These are phyloP conservation scores for Drosophila kohkoa DNA, from an alignment of 1,140 invertebrate genomes.

Conservation along the genomic window DNA sequence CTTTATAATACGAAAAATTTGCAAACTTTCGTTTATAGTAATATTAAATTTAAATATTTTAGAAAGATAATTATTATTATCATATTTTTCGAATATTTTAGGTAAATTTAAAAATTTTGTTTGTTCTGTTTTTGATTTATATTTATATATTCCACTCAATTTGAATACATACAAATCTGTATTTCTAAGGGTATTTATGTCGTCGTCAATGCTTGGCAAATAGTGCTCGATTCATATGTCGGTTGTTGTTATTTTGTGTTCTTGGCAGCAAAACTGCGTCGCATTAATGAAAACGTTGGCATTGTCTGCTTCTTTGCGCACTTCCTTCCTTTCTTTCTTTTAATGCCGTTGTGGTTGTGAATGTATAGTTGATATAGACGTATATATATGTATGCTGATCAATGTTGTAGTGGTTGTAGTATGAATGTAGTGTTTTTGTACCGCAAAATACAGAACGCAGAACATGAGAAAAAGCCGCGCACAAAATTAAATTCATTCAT, in stretches of 20 bases:
- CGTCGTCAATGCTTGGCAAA: slow-evolving; percentile 4
- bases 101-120: too few relatives aligned
- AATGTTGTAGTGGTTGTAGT: neutral
- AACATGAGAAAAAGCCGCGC: slow-evolving; percentile 57
- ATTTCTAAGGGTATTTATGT: slow-evolving; percentile 19
- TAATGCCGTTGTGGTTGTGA: slow-evolving; percentile 24
- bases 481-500: slow-evolving; percentile 78
- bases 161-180: neutral
- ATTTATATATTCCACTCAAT: too few relatives aligned
- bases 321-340: slow-evolving; percentile 74
- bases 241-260: slow-evolving; percentile 55
- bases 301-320: slow-evolving; percentile 77
- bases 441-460: slow-evolving; percentile 16
- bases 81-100: too few relatives aligned
- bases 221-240: slow-evolving; percentile 27
- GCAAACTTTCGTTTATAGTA: too few relatives aligned
- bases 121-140: too few relatives aligned
- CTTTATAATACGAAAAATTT: too few relatives aligned
- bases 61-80: too few relatives aligned
- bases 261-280: slow-evolving; percentile 73
- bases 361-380: neutral
- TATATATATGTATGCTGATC: neutral
- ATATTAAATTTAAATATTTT: too few relatives aligned
- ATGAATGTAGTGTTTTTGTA: slow-evolving; percentile 13
- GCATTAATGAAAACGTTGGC: slow-evolving; percentile 82